phyloP scores from a whole-genome alignment of 2,888 invertebrate species.

The Chydorus sphaericus region DNA sequence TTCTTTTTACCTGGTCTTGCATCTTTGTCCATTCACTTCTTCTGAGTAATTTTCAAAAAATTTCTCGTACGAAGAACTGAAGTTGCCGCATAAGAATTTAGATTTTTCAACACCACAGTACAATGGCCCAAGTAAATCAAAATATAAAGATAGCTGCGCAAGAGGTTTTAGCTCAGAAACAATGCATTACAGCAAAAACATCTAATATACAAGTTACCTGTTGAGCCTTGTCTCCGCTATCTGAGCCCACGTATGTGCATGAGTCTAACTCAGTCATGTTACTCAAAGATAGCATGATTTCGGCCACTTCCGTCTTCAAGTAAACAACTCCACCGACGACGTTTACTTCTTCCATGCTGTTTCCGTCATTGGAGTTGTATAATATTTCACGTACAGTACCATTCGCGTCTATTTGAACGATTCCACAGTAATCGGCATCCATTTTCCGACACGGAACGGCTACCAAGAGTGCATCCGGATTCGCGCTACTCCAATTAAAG shows the following conservation, averaged over 20 bases:
- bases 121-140: conserved; percentile 35
- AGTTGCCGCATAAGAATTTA: no score
- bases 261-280: conserved; percentile 32
- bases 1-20: no score
- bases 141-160: conserved; percentile 34
- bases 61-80: no score
- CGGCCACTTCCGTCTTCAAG: conserved; percentile 28
- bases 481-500: not conserved
- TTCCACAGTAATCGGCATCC: conserved; percentile 30
- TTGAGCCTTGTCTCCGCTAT: conserved; percentile 32
- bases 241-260: conserved; percentile 37
- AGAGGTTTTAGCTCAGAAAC: no score
- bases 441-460: conserved; percentile 25
- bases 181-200: no score
- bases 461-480: conserved; percentile 26
- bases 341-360: conserved; percentile 22
- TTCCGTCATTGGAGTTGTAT: conserved; percentile 22
- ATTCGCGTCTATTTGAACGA: conserved; percentile 27
- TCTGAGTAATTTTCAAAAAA: no score
- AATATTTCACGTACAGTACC: conserved; percentile 24
- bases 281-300: conserved; percentile 30
- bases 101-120: no score
- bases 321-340: conserved; percentile 31
- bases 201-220: no score
- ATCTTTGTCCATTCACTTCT: no score